Percentiles rank a stretch among this genome's conserved stretches.
Conservation (phyloP, 2,797 vertebrate species). For the Hybognathus amarus region DNA sequence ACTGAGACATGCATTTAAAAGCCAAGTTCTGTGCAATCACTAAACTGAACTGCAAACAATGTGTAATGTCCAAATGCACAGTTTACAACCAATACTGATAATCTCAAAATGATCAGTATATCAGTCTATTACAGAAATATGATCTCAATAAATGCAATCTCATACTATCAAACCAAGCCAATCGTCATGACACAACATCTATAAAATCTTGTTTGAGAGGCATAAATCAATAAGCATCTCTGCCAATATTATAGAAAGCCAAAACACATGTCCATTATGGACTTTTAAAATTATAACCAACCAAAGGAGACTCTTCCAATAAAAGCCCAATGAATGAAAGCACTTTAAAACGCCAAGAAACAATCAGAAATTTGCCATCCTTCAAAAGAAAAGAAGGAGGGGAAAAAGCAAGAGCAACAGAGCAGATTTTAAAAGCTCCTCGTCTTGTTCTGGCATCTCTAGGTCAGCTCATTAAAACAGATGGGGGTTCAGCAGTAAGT, state of each 20-base stretch:
- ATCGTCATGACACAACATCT: neutral
- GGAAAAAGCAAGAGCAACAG: neutral
- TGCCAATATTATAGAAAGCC: neutral
- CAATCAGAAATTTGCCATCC: neutral
- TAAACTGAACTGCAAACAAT: neutral
- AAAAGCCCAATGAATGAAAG: neutral
- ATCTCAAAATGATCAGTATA: neutral
- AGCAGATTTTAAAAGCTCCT: constrained; percentile 44
- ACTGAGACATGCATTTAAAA: neutral
- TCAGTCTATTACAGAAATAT: neutral
- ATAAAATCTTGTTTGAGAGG: constrained; percentile 6
- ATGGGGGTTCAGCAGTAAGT: constrained; percentile 45
- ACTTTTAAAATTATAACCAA: neutral
- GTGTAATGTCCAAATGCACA: neutral
- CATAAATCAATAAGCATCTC: constrained; percentile 28
- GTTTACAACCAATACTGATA: neutral
- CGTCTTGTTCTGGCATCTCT: constrained; percentile 47
- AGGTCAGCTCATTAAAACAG: constrained; percentile 52
- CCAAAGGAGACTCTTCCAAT: neutral
- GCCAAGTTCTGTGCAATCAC: neutral
- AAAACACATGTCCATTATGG: neutral
- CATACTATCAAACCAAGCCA: neutral
- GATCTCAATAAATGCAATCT: constrained; percentile 2
- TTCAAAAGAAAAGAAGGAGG: neutral
- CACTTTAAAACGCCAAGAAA: neutral